Evolutionary conservation across 2,888 invertebrate genomes (phyloP).

Genomic region (Ophioninae sp.): DNA sequence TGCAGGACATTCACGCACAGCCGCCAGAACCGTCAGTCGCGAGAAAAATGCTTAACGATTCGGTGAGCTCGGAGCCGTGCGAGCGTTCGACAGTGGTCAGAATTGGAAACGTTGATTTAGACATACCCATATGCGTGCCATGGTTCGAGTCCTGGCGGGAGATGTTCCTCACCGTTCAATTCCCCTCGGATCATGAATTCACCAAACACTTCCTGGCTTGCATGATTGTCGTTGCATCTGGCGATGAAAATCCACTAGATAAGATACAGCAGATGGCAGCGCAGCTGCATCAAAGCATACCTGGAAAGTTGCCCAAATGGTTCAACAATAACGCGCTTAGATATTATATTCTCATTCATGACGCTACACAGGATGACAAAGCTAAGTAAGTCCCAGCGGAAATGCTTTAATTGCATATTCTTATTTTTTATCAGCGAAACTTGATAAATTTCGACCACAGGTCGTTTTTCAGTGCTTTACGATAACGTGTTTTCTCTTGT

Average conservation of each 20-base stretch:
- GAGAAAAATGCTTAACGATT: conserved; percentile 92
- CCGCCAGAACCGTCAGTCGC: conserved; percentile 92
- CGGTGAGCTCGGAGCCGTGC: conserved; percentile 85
- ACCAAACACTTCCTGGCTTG: conserved; percentile 94
- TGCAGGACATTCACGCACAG: conserved; percentile 91
- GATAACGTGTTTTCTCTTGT: not conserved
- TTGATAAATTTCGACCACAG: not conserved
- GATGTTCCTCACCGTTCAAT: conserved; percentile 92
- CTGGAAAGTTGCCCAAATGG: conserved; percentile 92
- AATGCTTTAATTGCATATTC: not conserved
- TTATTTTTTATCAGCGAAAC: not conserved
- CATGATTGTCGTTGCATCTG: conserved; percentile 88
- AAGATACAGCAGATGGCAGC: conserved; percentile 91
- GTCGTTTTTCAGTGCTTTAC: not conserved
- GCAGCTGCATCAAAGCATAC: conserved; percentile 89
- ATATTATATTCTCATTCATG: conserved; percentile 95
- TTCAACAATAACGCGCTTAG: conserved; percentile 90
- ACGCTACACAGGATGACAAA: conserved; percentile 87
- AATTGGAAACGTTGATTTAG: conserved; percentile 84
- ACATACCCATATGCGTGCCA: conserved; percentile 89
- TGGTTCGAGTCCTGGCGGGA: conserved; percentile 99
- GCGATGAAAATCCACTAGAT: conserved; percentile 90
- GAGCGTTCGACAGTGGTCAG: conserved; percentile 83
- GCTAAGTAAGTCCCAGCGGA: conserved; percentile 84
- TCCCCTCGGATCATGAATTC: conserved; percentile 97